Percentiles rank a stretch among this genome's conserved stretches.
These are phyloP conservation scores for Chaenodraco wilsoni DNA, from an alignment of 2,797 vertebrate species.

Conservation along the genomic window DNA sequence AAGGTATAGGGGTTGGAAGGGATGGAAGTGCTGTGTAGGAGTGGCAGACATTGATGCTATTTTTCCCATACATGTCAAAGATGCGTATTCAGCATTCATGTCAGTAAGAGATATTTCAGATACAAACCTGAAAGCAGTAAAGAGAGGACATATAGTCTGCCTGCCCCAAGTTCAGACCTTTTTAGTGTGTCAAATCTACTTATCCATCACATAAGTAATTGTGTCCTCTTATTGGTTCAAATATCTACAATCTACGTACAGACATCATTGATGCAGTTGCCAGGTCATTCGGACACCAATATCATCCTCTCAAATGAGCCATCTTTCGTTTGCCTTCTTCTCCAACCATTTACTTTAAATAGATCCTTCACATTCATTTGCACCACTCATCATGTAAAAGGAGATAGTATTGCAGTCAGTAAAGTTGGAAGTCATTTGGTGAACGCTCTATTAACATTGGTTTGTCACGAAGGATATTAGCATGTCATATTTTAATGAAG, in stretches of 20 bases:
- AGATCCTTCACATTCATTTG: conserved; percentile 4
- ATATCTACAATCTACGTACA: neutral
- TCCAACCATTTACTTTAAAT: conserved; percentile 27
- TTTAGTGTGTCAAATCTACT: neutral
- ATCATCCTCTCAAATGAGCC: conserved; percentile 24
- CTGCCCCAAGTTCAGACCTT: neutral
- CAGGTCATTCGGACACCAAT: conserved; percentile 30
- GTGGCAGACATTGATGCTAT: conserved; percentile 40
- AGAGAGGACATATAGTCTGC: neutral
- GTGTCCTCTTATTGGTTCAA: neutral
- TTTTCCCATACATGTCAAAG: conserved; percentile 43
- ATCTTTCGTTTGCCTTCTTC: conserved; percentile 9
- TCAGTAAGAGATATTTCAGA: conserved; percentile 27
- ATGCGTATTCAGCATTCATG: conserved; percentile 51
- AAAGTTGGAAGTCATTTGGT: conserved; percentile 11
- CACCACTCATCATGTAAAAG: conserved; percentile 17
- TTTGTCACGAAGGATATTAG: conserved; percentile 20
- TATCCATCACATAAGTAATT: neutral
- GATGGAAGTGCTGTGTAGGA: conserved; percentile 40
- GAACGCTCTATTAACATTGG: conserved; percentile 13
- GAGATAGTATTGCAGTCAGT: conserved; percentile 14
- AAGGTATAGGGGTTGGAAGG: conserved; percentile 20
- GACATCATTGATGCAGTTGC: neutral
- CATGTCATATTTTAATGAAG: conserved; percentile 35
- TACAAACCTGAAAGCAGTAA: conserved; percentile 14